Conservation (phyloP, 2,888 invertebrate species). For the Aricia artaxerxes region DNA sequence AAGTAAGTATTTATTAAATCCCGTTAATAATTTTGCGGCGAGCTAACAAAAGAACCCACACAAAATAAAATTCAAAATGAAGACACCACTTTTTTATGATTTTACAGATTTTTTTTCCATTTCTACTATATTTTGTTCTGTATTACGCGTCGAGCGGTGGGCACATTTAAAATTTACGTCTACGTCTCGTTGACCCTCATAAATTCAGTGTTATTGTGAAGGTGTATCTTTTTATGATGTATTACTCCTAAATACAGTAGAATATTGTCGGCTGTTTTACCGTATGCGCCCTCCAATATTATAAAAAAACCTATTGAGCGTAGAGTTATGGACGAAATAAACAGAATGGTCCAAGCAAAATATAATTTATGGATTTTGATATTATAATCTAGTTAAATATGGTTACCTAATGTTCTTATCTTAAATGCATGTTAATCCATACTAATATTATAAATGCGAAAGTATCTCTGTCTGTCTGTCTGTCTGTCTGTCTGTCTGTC, state of each 20-base stretch:
- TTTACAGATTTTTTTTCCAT: background rate
- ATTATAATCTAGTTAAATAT: no score
- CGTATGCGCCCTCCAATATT: background rate
- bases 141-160: background rate
- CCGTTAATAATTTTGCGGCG: background rate
- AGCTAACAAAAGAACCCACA: background rate
- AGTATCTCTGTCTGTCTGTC: no score
- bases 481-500: no score
- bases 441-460: no score
- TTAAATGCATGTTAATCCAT: no score
- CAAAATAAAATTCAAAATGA: background rate
- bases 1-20: background rate
- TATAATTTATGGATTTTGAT: no score
- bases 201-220: constrained; percentile 25
- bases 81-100: background rate
- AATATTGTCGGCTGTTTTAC: background rate
- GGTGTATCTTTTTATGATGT: constrained; percentile 18
- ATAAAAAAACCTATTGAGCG: background rate
- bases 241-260: background rate
- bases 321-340: background rate
- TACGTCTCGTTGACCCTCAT: constrained; percentile 12
- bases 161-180: constrained; percentile 24
- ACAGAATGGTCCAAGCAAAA: no score
- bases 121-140: background rate
- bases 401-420: no score